Evolutionary conservation across 2,888 invertebrate genomes (phyloP).

Genomic region (Ecliptopera silaceata): DNA sequence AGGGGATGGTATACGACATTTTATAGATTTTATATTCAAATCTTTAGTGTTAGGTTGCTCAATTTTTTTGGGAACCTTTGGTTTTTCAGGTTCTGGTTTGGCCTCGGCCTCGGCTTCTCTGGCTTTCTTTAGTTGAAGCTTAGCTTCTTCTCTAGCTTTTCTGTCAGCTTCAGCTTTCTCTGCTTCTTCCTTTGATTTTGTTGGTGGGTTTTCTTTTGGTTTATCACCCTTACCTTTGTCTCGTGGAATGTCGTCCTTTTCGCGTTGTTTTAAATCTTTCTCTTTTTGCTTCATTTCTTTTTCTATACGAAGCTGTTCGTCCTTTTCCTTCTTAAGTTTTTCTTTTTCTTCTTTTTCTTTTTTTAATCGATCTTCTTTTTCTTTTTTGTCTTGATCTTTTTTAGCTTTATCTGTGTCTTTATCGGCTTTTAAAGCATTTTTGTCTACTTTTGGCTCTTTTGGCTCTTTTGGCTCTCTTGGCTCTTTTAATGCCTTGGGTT

Average conservation of each 20-base stretch:
- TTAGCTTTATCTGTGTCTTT: conserved; percentile 15
- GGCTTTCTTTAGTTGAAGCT: conserved; percentile 7
- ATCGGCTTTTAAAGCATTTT: conserved; percentile 4
- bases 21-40: conserved; percentile 43
- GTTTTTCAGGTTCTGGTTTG: conserved; percentile 9
- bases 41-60: conserved; percentile 9
- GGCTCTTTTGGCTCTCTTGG: neutral
- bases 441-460: neutral
- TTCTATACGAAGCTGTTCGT: conserved; percentile 16
- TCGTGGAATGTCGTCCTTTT: neutral
- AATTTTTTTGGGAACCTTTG: neutral
- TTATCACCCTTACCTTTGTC: conserved; percentile 3
- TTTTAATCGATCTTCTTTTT: conserved; percentile 6
- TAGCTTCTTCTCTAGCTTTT: conserved; percentile 9
- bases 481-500: conserved; percentile 1
- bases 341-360: conserved; percentile 15
- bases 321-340: conserved; percentile 28
- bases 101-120: conserved; percentile 29
- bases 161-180: conserved; percentile 3
- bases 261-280: neutral
- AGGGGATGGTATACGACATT: conserved; percentile 38
- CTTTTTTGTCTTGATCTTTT: conserved; percentile 27
- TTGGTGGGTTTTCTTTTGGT: neutral
- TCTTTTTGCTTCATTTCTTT: conserved; percentile 16
- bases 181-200: neutral